These are phyloP conservation scores for Anolis sagrei DNA, from an alignment of 2,113 vertebrate genomes.

Conservation along the genomic window DNA sequence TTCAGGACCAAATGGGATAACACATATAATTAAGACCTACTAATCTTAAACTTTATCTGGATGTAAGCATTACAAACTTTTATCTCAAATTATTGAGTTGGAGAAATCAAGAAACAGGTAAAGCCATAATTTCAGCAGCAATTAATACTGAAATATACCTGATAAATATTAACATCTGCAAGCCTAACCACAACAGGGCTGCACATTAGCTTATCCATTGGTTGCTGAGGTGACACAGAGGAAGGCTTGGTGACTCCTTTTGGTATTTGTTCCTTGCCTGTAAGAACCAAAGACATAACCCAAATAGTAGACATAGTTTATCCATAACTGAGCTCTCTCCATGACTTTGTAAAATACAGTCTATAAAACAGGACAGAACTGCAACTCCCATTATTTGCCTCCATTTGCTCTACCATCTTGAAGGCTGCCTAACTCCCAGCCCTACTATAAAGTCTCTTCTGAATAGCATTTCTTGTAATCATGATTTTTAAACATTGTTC, in stretches of 20 bases:
- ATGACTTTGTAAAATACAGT: background rate
- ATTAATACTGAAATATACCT: slow-evolving; percentile 80
- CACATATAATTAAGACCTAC: background rate
- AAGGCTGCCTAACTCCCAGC: too few relatives aligned
- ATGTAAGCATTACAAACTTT: background rate
- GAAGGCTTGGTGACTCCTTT: slow-evolving; percentile 80
- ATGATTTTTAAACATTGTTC: background rate
- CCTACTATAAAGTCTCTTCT: background rate
- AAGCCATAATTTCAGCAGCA: slow-evolving; percentile 39
- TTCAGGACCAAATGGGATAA: background rate
- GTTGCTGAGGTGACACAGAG: slow-evolving; percentile 76
- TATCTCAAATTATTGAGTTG: background rate
- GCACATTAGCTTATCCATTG: slow-evolving; percentile 93
- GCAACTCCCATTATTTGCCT: too few relatives aligned
- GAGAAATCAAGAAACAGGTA: background rate
- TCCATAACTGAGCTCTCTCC: background rate
- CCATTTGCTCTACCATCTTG: too few relatives aligned
- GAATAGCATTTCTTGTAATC: background rate
- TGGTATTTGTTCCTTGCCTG: slow-evolving; percentile 76
- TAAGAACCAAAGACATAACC: slow-evolving; percentile 61
- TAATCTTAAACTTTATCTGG: background rate
- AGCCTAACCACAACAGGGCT: slow-evolving; percentile 95
- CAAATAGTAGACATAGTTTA: slow-evolving; percentile 24
- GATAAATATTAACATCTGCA: slow-evolving; percentile 97
- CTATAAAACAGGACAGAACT: background rate